Evolutionary conservation across 2,113 vertebrate genomes (phyloP).

Genomic region (Holacanthus passer): DNA sequence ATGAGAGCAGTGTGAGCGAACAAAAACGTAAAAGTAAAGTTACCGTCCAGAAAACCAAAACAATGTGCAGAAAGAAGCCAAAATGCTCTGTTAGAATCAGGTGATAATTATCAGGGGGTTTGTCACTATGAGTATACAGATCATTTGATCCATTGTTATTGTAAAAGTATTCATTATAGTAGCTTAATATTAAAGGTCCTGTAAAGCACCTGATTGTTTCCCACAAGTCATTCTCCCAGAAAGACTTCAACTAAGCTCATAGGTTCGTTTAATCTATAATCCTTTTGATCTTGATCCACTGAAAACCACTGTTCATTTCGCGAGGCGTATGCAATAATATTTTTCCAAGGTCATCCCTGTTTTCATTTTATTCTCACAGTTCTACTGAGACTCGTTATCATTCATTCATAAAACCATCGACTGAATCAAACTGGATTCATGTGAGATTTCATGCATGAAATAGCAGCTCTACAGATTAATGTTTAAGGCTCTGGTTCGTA

Average conservation of each 20-base stretch:
- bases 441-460: not conserved
- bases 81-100: not conserved
- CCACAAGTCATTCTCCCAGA: not conserved
- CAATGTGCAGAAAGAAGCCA: not conserved
- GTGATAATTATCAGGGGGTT: not conserved
- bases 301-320: not conserved
- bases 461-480: not conserved
- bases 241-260: not conserved
- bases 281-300: not conserved
- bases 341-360: not conserved
- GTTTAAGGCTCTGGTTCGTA: slow-evolving; percentile 20
- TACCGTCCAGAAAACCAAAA: not conserved
- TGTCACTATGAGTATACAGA: not conserved
- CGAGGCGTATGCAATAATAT: not conserved
- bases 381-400: not conserved
- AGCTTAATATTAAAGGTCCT: not conserved
- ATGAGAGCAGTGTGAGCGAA: not conserved
- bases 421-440: not conserved
- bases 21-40: not conserved
- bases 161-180: not conserved
- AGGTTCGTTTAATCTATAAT: not conserved
- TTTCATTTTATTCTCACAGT: not conserved
- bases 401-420: not conserved
- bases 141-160: not conserved
- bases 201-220: not conserved